Conservation (phyloP, 2,888 invertebrate species). For the Pristionchus arcanus region DNA sequence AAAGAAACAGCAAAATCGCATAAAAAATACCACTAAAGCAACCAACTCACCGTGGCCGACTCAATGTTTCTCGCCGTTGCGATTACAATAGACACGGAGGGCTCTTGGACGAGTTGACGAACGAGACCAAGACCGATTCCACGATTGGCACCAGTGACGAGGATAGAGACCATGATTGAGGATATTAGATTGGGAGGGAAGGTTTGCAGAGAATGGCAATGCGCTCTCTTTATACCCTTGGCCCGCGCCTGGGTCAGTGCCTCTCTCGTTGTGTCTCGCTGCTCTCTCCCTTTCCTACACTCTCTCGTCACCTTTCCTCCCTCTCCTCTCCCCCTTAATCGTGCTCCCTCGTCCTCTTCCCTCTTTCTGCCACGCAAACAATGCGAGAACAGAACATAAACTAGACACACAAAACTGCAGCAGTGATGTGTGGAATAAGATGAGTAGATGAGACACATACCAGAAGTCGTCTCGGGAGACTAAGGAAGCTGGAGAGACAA, state of each 20-base stretch:
- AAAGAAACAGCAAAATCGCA: too few species aligned
- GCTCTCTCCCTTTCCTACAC: not conserved
- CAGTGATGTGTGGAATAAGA: not conserved
- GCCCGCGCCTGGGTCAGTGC: not conserved
- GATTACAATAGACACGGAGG: slow-evolving; percentile 11
- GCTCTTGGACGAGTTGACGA: slow-evolving; percentile 17
- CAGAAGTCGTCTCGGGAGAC: not conserved
- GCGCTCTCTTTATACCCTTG: not conserved
- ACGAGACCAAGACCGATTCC: slow-evolving; percentile 43
- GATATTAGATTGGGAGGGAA: not conserved
- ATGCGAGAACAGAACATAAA: not conserved
- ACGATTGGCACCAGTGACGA: slow-evolving; percentile 50
- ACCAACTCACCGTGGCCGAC: not conserved
- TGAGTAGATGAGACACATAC: not conserved
- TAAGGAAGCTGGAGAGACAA: too few species aligned
- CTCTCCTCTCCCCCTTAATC: not conserved
- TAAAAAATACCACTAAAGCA: not conserved
- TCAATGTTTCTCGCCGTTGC: slow-evolving; percentile 29
- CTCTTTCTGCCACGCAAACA: not conserved
- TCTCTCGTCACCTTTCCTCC: not conserved
- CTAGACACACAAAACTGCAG: not conserved
- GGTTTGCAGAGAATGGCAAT: not conserved
- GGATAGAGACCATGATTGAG: slow-evolving; percentile 10
- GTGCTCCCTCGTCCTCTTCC: not conserved
- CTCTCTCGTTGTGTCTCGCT: not conserved